These are phyloP conservation scores for Pipistrellus pipistrellus DNA, from an alignment of 2,797 vertebrate species.

Conservation along the genomic window DNA sequence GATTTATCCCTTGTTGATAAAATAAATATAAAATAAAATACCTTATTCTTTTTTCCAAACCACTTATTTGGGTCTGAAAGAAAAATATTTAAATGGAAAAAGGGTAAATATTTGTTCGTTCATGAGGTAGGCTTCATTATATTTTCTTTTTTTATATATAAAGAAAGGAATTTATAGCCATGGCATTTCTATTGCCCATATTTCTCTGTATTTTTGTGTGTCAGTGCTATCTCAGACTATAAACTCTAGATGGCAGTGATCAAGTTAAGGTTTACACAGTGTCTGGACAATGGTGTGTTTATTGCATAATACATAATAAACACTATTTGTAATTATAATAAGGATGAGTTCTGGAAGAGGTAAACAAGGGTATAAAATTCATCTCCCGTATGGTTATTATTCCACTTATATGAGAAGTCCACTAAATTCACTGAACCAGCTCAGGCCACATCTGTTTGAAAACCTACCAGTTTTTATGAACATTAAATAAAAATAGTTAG, in stretches of 20 bases:
- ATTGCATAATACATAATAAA: conserved; percentile 68
- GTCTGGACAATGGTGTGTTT: conserved; percentile 28
- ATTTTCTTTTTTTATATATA: neutral
- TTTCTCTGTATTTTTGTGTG: neutral
- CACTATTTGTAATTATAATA: conserved; percentile 81
- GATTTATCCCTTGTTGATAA: neutral
- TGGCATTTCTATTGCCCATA: neutral
- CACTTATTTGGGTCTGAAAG: conserved; percentile 9
- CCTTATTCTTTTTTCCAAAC: neutral
- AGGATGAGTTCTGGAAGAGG: conserved; percentile 67
- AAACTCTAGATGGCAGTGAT: conserved; percentile 55
- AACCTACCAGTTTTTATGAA: conserved; percentile 79
- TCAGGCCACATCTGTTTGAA: conserved; percentile 80
- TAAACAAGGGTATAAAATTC: conserved; percentile 77
- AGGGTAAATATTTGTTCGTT: conserved; percentile 31
- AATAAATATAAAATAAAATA: conserved; percentile 37
- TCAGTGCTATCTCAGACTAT: neutral
- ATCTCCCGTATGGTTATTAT: conserved; percentile 79
- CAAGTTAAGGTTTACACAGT: neutral
- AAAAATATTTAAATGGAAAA: conserved; percentile 36
- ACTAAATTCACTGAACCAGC: conserved; percentile 80
- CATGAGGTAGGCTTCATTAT: neutral
- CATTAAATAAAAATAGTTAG: conserved; percentile 78
- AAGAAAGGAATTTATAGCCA: neutral
- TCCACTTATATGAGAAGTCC: conserved; percentile 76